phyloP scores from a whole-genome alignment of 1,140 invertebrate species.

The Trissolcus basalis region DNA sequence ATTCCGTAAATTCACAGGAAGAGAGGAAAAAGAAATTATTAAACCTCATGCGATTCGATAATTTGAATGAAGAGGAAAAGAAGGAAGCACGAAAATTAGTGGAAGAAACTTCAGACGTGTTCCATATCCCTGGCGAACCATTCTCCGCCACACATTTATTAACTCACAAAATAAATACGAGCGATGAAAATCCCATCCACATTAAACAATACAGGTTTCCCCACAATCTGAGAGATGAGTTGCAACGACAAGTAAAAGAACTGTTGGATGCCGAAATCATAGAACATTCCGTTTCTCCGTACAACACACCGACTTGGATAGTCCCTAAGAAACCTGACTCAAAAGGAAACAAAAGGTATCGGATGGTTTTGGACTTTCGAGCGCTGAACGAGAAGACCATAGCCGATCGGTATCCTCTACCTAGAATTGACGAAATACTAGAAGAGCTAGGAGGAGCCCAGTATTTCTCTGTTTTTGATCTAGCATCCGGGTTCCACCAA shows the following conservation, averaged over 20 bases:
- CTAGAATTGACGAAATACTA: not conserved
- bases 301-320: constrained; percentile 5
- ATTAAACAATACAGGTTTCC: not conserved
- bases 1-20: too few species aligned
- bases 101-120: too few species aligned
- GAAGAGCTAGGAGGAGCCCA: not conserved
- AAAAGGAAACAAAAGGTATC: not conserved
- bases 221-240: not conserved
- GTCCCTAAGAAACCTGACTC: constrained; percentile 3
- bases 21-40: too few species aligned
- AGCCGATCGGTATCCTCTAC: not conserved
- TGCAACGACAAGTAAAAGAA: not conserved
- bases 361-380: constrained; percentile 1
- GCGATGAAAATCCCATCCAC: not conserved
- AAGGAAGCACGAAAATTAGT: too few species aligned
- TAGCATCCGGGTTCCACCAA: not conserved
- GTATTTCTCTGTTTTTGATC: not conserved
- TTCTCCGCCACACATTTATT: not conserved
- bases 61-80: too few species aligned
- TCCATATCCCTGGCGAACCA: too few species aligned
- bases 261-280: not conserved
- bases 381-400: constrained; percentile 1
- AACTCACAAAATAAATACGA: not conserved
- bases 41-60: too few species aligned
- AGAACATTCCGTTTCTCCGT: not conserved